phyloP scores from a whole-genome alignment of 1,140 invertebrate species.

The Glossosoma conforme region DNA sequence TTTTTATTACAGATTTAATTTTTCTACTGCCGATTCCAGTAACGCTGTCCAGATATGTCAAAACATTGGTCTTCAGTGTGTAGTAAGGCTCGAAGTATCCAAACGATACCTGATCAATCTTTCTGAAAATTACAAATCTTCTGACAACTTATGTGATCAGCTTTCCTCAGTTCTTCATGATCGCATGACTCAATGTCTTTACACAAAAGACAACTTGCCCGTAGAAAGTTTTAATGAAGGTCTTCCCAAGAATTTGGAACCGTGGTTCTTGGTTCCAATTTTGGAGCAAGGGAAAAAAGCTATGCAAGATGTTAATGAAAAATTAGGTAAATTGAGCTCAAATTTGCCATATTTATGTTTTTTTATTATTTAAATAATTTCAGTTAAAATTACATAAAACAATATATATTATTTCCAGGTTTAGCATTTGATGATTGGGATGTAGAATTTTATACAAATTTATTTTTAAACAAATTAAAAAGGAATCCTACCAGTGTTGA shows the following conservation, averaged over 20 bases:
- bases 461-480: slow-evolving; percentile 76
- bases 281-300: slow-evolving; percentile 70
- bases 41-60: slow-evolving; percentile 92
- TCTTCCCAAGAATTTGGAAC: slow-evolving; percentile 56
- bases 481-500: slow-evolving; percentile 97
- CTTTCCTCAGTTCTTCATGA: slow-evolving; percentile 69
- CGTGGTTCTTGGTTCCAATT: slow-evolving; percentile 82
- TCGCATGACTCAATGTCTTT: slow-evolving; percentile 68
- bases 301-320: slow-evolving; percentile 75
- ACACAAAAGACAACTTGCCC: slow-evolving; percentile 65
- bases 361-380: background rate
- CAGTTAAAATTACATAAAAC: background rate
- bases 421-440: slow-evolving; percentile 87
- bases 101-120: slow-evolving; percentile 70
- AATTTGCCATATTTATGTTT: background rate
- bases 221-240: slow-evolving; percentile 66
- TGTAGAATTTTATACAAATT: slow-evolving; percentile 76
- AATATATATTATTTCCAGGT: slow-evolving; percentile 44
- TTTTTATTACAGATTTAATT: slow-evolving; percentile 70
- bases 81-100: slow-evolving; percentile 77
- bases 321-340: slow-evolving; percentile 59
- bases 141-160: slow-evolving; percentile 45
- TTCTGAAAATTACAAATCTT: slow-evolving; percentile 39
- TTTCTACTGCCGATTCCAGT: slow-evolving; percentile 90
- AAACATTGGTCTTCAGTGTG: slow-evolving; percentile 67